Evolutionary conservation across 2,888 invertebrate species (phyloP).

Genomic region (Eristalis intricaria): DNA sequence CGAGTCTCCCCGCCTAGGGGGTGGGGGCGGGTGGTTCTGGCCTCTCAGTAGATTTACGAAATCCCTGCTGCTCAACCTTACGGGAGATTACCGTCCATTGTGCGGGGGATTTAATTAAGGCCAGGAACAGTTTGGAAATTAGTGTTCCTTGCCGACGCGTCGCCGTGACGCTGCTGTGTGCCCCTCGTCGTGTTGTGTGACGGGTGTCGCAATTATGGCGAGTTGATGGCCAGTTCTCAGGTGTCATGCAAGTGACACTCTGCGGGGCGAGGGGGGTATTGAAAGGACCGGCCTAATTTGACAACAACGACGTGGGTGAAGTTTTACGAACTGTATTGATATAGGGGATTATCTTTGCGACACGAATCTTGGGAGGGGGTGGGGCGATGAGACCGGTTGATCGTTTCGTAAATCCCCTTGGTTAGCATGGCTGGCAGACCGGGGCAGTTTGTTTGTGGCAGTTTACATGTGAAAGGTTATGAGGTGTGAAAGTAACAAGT

Average conservation of each 20-base stretch:
- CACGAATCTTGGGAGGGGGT: not conserved
- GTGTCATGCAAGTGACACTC: conserved; percentile 2
- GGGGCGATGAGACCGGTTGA: too few relatives aligned
- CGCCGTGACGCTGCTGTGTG: not conserved
- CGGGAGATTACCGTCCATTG: conserved; percentile 38
- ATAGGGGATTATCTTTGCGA: not conserved
- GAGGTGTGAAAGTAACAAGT: not conserved
- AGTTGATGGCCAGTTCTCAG: conserved; percentile 20
- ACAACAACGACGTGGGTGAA: not conserved
- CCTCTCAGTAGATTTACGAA: conserved; percentile 34
- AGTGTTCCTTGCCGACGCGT: not conserved
- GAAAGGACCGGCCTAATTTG: not conserved
- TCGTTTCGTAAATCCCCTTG: not conserved
- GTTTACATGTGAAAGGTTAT: not conserved
- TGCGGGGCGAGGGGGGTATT: not conserved
- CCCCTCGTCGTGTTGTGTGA: not conserved
- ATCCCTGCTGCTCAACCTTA: conserved; percentile 51
- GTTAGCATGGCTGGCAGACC: not conserved
- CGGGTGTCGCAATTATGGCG: not conserved
- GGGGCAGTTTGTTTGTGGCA: not conserved
- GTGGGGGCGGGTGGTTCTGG: not conserved
- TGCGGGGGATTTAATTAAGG: conserved; percentile 45
- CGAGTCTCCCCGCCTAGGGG: not conserved
- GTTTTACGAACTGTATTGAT: not conserved
- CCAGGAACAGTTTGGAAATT: conserved; percentile 31